Evolutionary conservation across 1,140 invertebrate genomes (phyloP).

Genomic region (Brachionus sp.): DNA sequence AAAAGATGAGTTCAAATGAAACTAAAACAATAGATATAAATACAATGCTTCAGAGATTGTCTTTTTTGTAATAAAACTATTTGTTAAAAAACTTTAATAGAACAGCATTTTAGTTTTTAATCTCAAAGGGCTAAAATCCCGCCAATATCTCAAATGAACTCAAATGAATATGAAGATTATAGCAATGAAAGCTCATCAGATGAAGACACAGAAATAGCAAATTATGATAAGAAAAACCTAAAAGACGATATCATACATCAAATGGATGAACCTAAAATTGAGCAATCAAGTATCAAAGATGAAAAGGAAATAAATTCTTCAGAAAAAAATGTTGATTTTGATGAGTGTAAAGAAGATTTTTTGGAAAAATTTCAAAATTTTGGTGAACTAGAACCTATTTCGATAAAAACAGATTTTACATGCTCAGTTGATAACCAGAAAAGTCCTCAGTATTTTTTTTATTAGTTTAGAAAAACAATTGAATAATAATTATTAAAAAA

Average conservation of each 20-base stretch:
- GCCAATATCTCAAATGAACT: background rate
- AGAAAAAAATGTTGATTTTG: background rate
- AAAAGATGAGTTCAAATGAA: slow-evolving; percentile 15
- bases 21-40: slow-evolving; percentile 18
- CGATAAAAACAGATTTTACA: slow-evolving; percentile 31
- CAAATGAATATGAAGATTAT: background rate
- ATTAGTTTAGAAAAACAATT: background rate
- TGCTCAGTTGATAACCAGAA: slow-evolving; percentile 4
- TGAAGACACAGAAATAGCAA: background rate
- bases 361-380: background rate
- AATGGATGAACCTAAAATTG: background rate
- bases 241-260: background rate
- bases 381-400: background rate
- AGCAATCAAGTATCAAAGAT: background rate
- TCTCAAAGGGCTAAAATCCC: background rate
- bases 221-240: background rate
- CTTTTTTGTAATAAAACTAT: background rate
- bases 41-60: background rate
- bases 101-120: background rate
- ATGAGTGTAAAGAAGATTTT: background rate
- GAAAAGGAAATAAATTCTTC: background rate
- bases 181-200: background rate
- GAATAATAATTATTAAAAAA: background rate
- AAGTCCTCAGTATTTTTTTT: background rate
- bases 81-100: background rate